Evolutionary conservation across 2,113 vertebrate species (phyloP), one percentile per base, ranked within the genome.

Genomic region (Prunella himalayana): DNA sequence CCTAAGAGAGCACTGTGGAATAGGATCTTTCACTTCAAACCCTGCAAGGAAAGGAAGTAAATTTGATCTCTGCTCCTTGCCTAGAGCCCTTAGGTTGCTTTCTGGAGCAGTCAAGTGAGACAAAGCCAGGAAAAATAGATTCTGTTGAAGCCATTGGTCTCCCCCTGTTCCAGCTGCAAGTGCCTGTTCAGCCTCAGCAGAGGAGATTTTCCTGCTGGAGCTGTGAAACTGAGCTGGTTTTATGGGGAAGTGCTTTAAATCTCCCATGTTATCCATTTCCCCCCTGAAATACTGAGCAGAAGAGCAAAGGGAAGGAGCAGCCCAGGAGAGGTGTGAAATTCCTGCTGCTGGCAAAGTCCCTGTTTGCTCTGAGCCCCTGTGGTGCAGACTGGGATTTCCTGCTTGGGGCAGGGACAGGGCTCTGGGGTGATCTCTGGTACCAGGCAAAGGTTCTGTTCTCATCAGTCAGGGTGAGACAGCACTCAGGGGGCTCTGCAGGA

Each of bases 91-190:
- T 31, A 59, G 82, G 59, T 90, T 95, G 76, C 87, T 88, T 80
- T 90, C 85, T 88, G 39, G 47, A 77, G 87, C 82, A 56, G 59
- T 15, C 24, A 54, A 94, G 76, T 44, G 91, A 90, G 85, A 78
- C 75, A 88, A 94, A 94, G 85, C 79, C 93, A 95, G 93, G 60
- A 92, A 92, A 96, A 94, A 90, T 28, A 91, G 30, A 69, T 93
- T 56, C 71, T 93, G 33, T 16, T 57, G 24, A 13, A 86, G 42
- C 27, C 66, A 31, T 70, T 73, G 89, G 37, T 73, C 61, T 89
- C 60, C 4, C 76, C 39, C 81, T 47, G 66, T 68, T 88, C 66
- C 87, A 86, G 85, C 91, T 95, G 88, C 82, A 92, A 37, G 64
- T 66, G 65, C 33, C 65, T 89, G 72, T 2, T 88, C 11, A 72